These are phyloP conservation scores for Micrasema minimum DNA, from an alignment of 1,140 invertebrate species.

Conservation along the genomic window DNA sequence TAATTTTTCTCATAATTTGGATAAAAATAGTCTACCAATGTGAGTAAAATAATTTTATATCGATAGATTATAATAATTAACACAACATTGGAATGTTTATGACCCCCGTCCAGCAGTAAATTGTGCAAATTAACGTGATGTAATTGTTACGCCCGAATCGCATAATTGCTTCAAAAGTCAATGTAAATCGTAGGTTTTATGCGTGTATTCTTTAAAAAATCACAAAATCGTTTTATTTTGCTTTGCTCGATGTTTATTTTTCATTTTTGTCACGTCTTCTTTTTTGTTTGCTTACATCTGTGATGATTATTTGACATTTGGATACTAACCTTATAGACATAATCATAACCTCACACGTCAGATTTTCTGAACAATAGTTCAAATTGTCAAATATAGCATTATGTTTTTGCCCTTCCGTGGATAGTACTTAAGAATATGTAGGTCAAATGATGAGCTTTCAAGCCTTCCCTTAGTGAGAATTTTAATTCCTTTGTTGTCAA, in stretches of 20 bases:
- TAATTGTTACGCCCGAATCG: constrained; percentile 46
- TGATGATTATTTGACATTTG: constrained; percentile 48
- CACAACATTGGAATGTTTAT: neutral
- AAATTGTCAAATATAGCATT: constrained; percentile 8
- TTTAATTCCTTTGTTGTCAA: constrained; percentile 9
- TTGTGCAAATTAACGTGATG: constrained; percentile 41
- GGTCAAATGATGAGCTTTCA: too few relatives aligned
- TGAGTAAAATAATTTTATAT: constrained; percentile 39
- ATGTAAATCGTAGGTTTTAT: constrained; percentile 17
- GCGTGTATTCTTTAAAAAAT: neutral
- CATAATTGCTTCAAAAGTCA: constrained; percentile 46
- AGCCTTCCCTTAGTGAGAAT: neutral
- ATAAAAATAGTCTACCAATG: constrained; percentile 41
- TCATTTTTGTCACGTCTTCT: constrained; percentile 19
- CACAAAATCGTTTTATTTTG: neutral
- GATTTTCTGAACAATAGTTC: constrained; percentile 55
- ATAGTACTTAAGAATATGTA: too few relatives aligned
- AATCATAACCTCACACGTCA: constrained; percentile 63
- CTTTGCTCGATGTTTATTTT: neutral
- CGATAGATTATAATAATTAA: constrained; percentile 5
- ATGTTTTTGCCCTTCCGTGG: neutral
- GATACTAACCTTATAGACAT: constrained; percentile 59
- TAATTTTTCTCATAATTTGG: constrained; percentile 42
- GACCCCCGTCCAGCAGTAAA: neutral
- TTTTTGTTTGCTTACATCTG: constrained; percentile 36